These are phyloP conservation scores for Malthinus seriepunctatus DNA, from an alignment of 2,888 invertebrate genomes.

Conservation along the genomic window DNA sequence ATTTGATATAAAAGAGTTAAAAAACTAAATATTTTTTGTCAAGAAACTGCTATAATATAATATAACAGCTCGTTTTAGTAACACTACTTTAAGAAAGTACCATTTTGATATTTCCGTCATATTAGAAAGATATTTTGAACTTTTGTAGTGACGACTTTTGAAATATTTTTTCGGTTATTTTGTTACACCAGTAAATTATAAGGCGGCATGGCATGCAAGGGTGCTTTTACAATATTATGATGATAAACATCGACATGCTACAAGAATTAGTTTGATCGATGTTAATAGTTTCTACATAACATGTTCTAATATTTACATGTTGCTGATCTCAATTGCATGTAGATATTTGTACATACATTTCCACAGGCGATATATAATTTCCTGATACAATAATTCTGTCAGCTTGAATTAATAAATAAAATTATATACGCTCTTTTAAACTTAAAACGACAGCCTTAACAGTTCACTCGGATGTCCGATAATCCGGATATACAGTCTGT, in stretches of 20 bases:
- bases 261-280: conserved; percentile 38
- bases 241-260: conserved; percentile 35
- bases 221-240: conserved; percentile 35
- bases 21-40: no score
- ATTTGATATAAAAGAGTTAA: no score
- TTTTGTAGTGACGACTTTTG: no score
- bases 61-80: no score
- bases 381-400: conserved; percentile 1
- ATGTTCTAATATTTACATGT: conserved; percentile 14
- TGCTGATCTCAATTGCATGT: conserved; percentile 15
- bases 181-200: conserved; percentile 34
- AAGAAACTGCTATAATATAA: no score
- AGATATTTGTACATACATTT: not conserved
- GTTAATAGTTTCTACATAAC: conserved; percentile 31
- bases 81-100: no score
- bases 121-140: no score
- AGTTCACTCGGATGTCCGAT: no score
- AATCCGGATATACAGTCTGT: no score
- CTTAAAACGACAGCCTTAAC: no score
- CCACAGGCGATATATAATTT: conserved; percentile 4
- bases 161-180: conserved; percentile 11
- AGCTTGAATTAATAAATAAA: not conserved
- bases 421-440: no score
- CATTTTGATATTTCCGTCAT: no score
- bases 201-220: conserved; percentile 30